Conservation (phyloP, 2,888 invertebrate genomes). For the Rhamphomyia laevipes region DNA sequence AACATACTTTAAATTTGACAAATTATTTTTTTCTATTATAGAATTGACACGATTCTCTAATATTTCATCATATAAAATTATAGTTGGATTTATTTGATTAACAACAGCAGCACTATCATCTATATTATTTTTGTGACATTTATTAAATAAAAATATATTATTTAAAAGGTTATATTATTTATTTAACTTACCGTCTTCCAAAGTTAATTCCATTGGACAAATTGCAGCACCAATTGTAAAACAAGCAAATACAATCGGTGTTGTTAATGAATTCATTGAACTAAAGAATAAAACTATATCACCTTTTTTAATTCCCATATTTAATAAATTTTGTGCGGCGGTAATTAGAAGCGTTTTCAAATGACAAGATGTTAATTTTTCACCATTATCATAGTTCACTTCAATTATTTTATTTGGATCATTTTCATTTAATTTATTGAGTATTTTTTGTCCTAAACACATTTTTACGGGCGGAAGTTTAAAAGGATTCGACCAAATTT, state of each 20-base stretch:
- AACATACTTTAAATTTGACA: conserved; percentile 1
- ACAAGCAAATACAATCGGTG: conserved; percentile 1
- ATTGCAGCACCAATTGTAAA: conserved; percentile 1
- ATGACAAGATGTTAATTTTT: background rate
- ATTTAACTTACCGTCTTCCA: conserved; percentile 3
- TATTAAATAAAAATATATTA: background rate
- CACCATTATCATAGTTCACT: background rate
- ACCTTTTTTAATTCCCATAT: background rate
- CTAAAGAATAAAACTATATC: conserved; percentile 1
- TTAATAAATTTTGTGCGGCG: background rate
- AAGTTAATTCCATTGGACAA: conserved; percentile 3
- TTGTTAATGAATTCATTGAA: conserved; percentile 1
- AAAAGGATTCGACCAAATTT: background rate
- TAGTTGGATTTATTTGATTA: background rate
- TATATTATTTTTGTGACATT: background rate
- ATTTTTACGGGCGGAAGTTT: background rate
- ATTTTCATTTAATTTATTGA: background rate
- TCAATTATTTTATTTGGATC: conserved; percentile 1
- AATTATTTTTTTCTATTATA: background rate
- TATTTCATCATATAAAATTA: background rate
- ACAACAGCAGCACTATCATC: conserved; percentile 1
- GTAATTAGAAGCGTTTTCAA: background rate
- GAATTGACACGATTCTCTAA: background rate
- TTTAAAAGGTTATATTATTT: background rate
- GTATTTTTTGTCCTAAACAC: background rate